phyloP scores from a whole-genome alignment of 2,113 vertebrate genomes.

The Noturus placidus region DNA sequence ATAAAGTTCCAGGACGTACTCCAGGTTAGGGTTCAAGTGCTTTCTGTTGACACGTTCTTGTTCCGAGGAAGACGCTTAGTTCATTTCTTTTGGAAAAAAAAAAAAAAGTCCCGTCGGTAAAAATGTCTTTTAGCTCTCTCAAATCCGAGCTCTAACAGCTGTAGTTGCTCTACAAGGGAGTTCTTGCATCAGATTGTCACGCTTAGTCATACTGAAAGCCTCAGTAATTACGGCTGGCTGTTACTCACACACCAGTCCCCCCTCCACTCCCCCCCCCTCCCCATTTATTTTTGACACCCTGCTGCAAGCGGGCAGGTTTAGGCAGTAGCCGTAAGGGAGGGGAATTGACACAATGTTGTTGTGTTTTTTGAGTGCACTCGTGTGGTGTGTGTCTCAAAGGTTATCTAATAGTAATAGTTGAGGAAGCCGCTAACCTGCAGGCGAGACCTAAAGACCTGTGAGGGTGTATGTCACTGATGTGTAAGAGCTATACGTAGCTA shows the following conservation, averaged over 20 bases:
- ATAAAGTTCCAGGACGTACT: neutral
- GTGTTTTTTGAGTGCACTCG: neutral
- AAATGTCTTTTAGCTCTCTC: neutral
- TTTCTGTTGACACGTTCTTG: neutral
- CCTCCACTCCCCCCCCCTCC: neutral
- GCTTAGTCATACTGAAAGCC: slow-evolving; percentile 43
- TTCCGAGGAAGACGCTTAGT: neutral
- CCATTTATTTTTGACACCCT: slow-evolving; percentile 18
- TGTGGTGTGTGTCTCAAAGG: slow-evolving; percentile 37
- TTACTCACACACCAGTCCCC: slow-evolving; percentile 37
- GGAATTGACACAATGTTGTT: slow-evolving; percentile 34
- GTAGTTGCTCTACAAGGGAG: slow-evolving; percentile 33
- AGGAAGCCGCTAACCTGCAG: slow-evolving; percentile 53
- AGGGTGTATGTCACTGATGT: slow-evolving; percentile 22
- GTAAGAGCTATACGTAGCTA: slow-evolving; percentile 21
- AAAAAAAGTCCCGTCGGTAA: neutral
- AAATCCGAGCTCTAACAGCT: slow-evolving; percentile 24
- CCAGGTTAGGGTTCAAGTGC: neutral
- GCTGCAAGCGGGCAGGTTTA: slow-evolving; percentile 46
- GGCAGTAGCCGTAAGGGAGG: slow-evolving; percentile 39
- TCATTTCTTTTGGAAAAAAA: neutral
- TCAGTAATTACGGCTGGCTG: slow-evolving; percentile 52
- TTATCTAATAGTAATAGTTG: slow-evolving; percentile 45
- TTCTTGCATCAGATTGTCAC: slow-evolving; percentile 43
- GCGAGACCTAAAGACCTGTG: slow-evolving; percentile 42